A percentile compares a stretch with the other conserved stretches of the same genome.
These are phyloP conservation scores for Pediacus dermestoides DNA, from an alignment of 2,888 invertebrate genomes.

Conservation along the genomic window DNA sequence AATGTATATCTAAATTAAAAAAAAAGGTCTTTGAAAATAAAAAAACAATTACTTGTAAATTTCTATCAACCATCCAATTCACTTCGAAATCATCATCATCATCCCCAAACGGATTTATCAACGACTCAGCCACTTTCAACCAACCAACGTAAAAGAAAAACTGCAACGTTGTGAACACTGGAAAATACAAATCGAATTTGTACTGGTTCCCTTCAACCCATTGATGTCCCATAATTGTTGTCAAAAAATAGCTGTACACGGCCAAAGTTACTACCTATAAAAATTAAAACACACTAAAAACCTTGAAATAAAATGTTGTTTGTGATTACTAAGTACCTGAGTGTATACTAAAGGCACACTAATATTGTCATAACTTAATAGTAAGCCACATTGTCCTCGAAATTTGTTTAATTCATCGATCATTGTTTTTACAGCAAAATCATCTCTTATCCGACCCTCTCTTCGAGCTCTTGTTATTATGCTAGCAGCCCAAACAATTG, in stretches of 20 bases:
- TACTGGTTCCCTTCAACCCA: slow-evolving; percentile 66
- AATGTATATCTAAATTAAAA: no score
- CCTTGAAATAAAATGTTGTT: slow-evolving; percentile 1
- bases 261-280: slow-evolving; percentile 76
- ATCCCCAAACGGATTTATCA: slow-evolving; percentile 90
- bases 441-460: slow-evolving; percentile 83
- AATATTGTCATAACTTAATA: slow-evolving; percentile 76
- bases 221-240: slow-evolving; percentile 84
- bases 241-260: slow-evolving; percentile 87
- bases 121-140: slow-evolving; percentile 86
- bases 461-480: slow-evolving; percentile 86
- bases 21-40: not conserved
- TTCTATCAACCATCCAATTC: slow-evolving; percentile 91
- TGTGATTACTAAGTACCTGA: no score
- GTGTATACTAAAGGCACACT: slow-evolving; percentile 80
- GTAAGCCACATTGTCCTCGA: slow-evolving; percentile 71
- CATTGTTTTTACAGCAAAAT: slow-evolving; percentile 89
- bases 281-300: no score
- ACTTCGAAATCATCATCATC: slow-evolving; percentile 91
- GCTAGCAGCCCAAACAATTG: slow-evolving; percentile 88
- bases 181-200: slow-evolving; percentile 82
- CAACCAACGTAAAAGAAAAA: slow-evolving; percentile 88
- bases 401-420: slow-evolving; percentile 84
- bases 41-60: slow-evolving; percentile 62
- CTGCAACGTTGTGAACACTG: slow-evolving; percentile 80